Evolutionary conservation across 1,140 invertebrate genomes (phyloP), one percentile per base, ranked within the genome.

Genomic region (Helicorthomorpha holstii): DNA sequence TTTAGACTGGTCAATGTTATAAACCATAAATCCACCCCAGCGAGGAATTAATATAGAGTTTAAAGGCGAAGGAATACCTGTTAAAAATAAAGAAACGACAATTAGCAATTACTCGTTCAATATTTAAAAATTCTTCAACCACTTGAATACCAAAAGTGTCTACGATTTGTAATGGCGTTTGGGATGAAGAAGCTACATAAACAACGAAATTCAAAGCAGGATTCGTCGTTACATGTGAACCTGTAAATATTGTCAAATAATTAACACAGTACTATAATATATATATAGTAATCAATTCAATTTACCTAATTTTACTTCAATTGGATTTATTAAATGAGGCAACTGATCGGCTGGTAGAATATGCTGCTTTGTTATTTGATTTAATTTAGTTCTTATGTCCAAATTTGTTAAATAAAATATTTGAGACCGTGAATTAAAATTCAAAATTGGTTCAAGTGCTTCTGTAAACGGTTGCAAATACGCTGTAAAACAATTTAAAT

Each of bases 21-120:
- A 64, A 14, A 73, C 65, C 55, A 69, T 58, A 27, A 75, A 65
- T 29, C 75, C 89, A 52, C 92, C 92, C 92, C 92, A 97, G 53
- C 85, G 75, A 3, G 89, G 85, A 14, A 88, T 89, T 52, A 93
- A 74, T 63, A 90, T 88, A 1, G 83, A 77, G 69, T 85, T 81
- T 14, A 22, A 25, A 19, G 44, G 19, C 19, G 44, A 21, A 25
- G 23, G 50, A 41, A 48, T 56, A 61, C 68, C 69, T 51, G 62
- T 57, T 26, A 60, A n/a, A n/a, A n/a, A n/a, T n/a, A n/a, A n/a
- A n/a, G n/a, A n/a, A n/a, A n/a, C n/a, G n/a, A n/a, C n/a, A n/a
- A n/a, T n/a, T n/a, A n/a, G n/a, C n/a, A n/a, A n/a, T n/a, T n/a
- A n/a, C n/a, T n/a, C n/a, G n/a, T n/a, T n/a, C n/a, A n/a, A n/a